Base-by-base conservation (phyloP, 2,113 vertebrate species). In the Strix aluco region DNA sequence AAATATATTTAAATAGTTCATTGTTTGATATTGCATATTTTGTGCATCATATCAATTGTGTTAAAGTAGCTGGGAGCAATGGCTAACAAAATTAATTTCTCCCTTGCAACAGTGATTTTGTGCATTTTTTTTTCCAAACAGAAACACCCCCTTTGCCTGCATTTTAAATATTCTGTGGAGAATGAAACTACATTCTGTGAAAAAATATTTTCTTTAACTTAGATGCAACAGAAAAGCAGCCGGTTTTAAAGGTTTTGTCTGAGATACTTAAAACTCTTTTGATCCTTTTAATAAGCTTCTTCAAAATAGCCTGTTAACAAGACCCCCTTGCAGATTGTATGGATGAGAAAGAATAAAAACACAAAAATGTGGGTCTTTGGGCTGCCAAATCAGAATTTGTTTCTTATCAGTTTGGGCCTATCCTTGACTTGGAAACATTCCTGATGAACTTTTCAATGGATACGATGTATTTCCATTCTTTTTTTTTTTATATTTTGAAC, bases 161-260 rank as follows among this genome's bases (percentile, higher is more conserved):
- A n/a, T 57, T 51, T 67, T 57, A 51, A 67, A 51, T 78, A 72
- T 49, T 78, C n/a, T 57, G 7, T 44, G 26, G 29, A 51, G 6
- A 83, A 52, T 46, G 1, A 55, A 55, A 62, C 44, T 15, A 32
- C 6, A 13, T 42, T 42, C 81, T 71, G 32, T 29, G 14, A 51
- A 62, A 52, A 80, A 62, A n/a, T 18, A 9, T 30, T 62, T 26
- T 42, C 18, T 2, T 58, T 63, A 74, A 42, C 15, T 69, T 17
- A 51, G 7, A 38, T 62, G 9, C 5, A 66, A 29, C 5, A 38
- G n/a, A 86, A 69, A 1, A 4, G 2, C 1, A 16, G 18, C 15
- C 26, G 18, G 6, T 30, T 40, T 72, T 59, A 34, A 44, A 69
- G 19, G 14, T 38, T 84, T 66, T 61, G 5, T 54, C 25, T 49